These are phyloP conservation scores for Drosophila pseudotalamancana DNA, from an alignment of 2,888 invertebrate species.

Conservation along the genomic window DNA sequence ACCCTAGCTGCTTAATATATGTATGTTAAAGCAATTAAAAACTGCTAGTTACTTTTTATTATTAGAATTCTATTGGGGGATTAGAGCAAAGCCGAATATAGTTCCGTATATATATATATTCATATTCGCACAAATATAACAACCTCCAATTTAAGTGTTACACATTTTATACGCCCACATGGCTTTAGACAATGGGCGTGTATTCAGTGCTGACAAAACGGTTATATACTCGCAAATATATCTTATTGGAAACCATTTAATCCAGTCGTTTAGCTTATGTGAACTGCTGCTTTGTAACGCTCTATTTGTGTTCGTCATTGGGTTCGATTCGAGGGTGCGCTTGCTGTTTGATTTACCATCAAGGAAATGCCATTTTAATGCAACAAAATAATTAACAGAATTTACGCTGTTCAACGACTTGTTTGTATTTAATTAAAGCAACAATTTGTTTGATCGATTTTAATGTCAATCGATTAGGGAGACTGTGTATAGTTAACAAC, in stretches of 20 bases:
- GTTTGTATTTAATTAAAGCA: slow-evolving; percentile 71
- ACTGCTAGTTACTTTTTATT: too few relatives aligned
- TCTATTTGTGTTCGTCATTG: slow-evolving; percentile 37
- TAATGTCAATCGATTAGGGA: slow-evolving; percentile 44
- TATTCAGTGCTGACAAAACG: slow-evolving; percentile 10
- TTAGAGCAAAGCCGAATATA: too few relatives aligned
- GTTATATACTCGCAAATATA: slow-evolving; percentile 27
- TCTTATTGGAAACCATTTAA: slow-evolving; percentile 37
- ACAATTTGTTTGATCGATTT: slow-evolving; percentile 51
- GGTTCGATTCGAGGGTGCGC: slow-evolving; percentile 59
- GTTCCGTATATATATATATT: background rate
- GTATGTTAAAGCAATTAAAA: too few relatives aligned
- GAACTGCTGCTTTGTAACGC: slow-evolving; percentile 29
- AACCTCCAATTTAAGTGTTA: background rate
- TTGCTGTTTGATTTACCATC: slow-evolving; percentile 50
- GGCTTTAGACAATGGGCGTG: slow-evolving; percentile 14
- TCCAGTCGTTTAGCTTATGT: slow-evolving; percentile 37
- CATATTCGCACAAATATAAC: background rate
- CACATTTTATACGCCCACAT: background rate
- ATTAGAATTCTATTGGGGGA: too few relatives aligned
- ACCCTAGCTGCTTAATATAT: too few relatives aligned
- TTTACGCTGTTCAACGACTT: slow-evolving; percentile 56
- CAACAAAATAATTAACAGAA: slow-evolving; percentile 68
- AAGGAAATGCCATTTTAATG: slow-evolving; percentile 59
- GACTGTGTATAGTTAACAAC: slow-evolving; percentile 16